A percentile compares a stretch with the other conserved stretches of the same genome.
phyloP scores from a whole-genome alignment of 35 echinoderm and acorn worm species.

The Ophiothrix spiculata region DNA sequence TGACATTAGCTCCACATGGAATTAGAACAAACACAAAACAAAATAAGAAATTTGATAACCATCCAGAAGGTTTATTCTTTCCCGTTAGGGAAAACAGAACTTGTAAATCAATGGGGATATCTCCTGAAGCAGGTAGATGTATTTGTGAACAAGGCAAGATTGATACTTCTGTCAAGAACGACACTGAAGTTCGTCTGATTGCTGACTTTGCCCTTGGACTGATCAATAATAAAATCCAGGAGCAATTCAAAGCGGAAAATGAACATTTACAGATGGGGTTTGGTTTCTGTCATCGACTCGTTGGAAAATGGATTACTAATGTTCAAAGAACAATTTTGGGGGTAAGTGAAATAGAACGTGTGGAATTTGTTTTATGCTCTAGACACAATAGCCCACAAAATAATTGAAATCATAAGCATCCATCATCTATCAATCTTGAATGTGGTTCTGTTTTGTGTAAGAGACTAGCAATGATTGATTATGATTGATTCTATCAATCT shows the following conservation, averaged over 20 bases:
- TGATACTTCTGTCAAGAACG: background rate
- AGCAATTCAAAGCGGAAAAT: background rate
- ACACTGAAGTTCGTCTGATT: background rate
- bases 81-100: background rate
- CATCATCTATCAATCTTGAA: too few relatives aligned
- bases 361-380: too few relatives aligned
- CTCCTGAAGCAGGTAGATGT: background rate
- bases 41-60: background rate
- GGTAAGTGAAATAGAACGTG: too few relatives aligned
- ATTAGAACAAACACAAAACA: background rate
- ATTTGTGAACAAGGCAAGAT: background rate
- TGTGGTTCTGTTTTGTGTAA: too few relatives aligned
- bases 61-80: background rate
- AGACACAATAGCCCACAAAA: too few relatives aligned
- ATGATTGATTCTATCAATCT: too few relatives aligned
- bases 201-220: background rate
- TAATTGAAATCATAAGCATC: too few relatives aligned
- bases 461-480: too few relatives aligned
- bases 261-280: background rate
- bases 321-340: background rate
- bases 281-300: background rate
- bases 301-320: background rate
- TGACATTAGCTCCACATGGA: conserved; percentile 23
- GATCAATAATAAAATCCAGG: background rate
- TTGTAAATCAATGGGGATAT: background rate